phyloP scores from a whole-genome alignment of 2,113 vertebrate species.

The Lepus americanus region DNA sequence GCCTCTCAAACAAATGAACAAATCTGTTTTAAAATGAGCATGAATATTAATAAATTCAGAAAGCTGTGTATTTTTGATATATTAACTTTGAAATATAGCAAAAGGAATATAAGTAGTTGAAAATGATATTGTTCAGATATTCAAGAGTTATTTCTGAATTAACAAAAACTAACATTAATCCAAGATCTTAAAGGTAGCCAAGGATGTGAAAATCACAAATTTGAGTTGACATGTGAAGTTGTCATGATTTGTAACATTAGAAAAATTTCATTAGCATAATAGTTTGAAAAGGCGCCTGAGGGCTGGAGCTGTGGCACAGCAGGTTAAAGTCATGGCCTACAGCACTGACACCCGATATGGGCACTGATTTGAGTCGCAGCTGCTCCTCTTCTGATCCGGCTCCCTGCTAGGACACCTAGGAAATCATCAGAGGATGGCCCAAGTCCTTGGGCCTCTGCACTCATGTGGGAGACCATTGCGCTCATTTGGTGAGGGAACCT shows the following conservation, averaged over 20 bases:
- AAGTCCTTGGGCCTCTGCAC: too few species aligned
- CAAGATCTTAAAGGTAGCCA: neutral
- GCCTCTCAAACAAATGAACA: too few species aligned
- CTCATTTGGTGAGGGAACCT: too few species aligned
- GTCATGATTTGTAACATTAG: neutral
- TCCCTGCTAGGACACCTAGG: too few species aligned
- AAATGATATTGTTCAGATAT: neutral
- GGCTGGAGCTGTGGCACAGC: too few species aligned
- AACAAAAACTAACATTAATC: neutral
- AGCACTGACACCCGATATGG: too few species aligned
- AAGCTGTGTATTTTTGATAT: neutral
- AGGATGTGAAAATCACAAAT: neutral
- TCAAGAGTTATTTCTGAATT: neutral
- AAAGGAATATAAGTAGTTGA: neutral
- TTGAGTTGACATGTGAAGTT: neutral
- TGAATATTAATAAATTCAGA: neutral
- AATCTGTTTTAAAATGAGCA: too few species aligned
- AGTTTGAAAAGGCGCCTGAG: neutral
- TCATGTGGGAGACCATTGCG: too few species aligned
- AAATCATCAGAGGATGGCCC: too few species aligned
- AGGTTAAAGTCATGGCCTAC: too few species aligned
- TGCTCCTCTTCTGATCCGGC: too few species aligned
- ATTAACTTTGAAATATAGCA: neutral
- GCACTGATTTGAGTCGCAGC: too few species aligned
- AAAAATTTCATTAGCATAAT: constrained; percentile 23